These are phyloP conservation scores for Dysmachus trigonus DNA, from an alignment of 2,888 invertebrate species.

Conservation along the genomic window DNA sequence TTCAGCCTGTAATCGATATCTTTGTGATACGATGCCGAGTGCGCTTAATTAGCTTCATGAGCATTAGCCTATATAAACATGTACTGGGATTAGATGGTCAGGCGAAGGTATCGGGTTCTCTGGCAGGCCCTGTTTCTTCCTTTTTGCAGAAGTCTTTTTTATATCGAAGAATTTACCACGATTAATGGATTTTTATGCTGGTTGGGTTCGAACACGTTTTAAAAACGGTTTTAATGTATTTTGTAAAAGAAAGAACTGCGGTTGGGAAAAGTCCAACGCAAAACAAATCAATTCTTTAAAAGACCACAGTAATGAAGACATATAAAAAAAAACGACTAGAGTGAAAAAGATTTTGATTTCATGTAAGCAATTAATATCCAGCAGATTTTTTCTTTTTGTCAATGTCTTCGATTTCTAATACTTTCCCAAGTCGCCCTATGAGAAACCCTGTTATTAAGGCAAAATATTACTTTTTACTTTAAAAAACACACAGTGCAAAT, in stretches of 20 bases:
- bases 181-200: constrained; percentile 3
- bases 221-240: neutral
- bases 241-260: neutral
- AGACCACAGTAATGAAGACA: neutral
- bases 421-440: too few species aligned
- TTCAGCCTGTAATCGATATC: constrained; percentile 34
- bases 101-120: constrained; percentile 19
- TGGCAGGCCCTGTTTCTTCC: neutral
- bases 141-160: neutral
- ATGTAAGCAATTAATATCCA: neutral
- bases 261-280: neutral
- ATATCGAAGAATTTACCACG: neutral
- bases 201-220: neutral
- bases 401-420: neutral
- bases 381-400: neutral
- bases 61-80: constrained; percentile 32
- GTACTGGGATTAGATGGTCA: constrained; percentile 11
- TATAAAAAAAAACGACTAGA: neutral
- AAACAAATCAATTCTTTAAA: neutral
- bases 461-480: too few species aligned
- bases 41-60: constrained; percentile 39
- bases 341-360: neutral
- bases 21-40: constrained; percentile 37
- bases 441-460: too few species aligned
- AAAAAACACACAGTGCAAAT: too few species aligned